Percentiles rank a stretch among this genome's conserved stretches.
Evolutionary conservation across 2,888 invertebrate genomes (phyloP).

Genomic region (Hypselothyrea guttata): DNA sequence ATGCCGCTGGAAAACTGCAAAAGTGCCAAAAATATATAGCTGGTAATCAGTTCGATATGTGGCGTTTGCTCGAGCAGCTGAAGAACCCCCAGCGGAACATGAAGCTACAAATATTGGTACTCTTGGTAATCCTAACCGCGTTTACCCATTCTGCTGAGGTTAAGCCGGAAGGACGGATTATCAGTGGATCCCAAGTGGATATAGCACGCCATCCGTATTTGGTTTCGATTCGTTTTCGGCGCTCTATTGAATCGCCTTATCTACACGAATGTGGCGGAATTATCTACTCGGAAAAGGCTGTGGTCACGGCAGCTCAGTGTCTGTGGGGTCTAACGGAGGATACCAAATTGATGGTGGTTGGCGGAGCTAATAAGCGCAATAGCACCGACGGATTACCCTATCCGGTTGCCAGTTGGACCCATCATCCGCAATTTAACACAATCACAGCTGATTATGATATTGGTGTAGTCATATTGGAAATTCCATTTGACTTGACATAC

Average conservation of each 20-base stretch:
- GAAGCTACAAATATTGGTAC: constrained; percentile 25
- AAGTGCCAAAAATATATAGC: constrained; percentile 22
- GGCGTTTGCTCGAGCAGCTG: constrained; percentile 20
- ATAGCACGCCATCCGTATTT: constrained; percentile 71
- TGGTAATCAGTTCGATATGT: constrained; percentile 50
- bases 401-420: constrained; percentile 63
- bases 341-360: constrained; percentile 68
- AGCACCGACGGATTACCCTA: constrained; percentile 69
- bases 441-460: constrained; percentile 83
- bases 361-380: constrained; percentile 67
- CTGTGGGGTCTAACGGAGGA: constrained; percentile 38
- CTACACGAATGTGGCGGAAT: constrained; percentile 77
- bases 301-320: constrained; percentile 80
- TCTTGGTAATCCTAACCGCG: constrained; percentile 19
- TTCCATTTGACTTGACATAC: constrained; percentile 82
- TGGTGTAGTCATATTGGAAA: constrained; percentile 82
- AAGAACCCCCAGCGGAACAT: constrained; percentile 12
- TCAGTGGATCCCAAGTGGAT: constrained; percentile 65
- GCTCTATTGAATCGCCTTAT: constrained; percentile 44
- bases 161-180: constrained; percentile 56
- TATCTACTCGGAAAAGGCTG: constrained; percentile 63
- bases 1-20: constrained; percentile 23
- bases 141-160: neutral
- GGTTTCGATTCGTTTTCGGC: constrained; percentile 73
- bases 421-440: constrained; percentile 60